Base-by-base conservation (phyloP, 2,888 invertebrate species). In the Halictus ligatus region DNA sequence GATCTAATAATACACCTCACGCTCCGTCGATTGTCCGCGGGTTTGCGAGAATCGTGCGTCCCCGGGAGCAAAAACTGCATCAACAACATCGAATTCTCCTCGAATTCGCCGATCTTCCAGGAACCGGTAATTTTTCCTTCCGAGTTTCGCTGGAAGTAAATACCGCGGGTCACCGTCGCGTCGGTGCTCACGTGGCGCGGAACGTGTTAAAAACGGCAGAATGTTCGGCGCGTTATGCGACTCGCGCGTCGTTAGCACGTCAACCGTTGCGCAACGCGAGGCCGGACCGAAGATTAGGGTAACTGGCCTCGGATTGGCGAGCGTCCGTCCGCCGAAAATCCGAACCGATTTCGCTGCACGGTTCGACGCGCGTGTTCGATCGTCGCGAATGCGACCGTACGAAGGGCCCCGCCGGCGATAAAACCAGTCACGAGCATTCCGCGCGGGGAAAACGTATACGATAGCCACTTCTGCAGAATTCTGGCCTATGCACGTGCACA, bases 401-500 rank as follows among this genome's bases (percentile, higher is more conserved):
- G 83, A 85, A 88, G 83, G 83, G 86, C 80, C 35, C 79, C 67
- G 77, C 58, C 69, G 82, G 81, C 84, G 87, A 89, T 87, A 84
- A 87, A 80, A 87, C 88, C 83, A 84, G 87, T 89, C 87, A 81
- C 88, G 83, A 78, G 83, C 88, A 83, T 89, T 80, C 81, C 81
- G 79, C 75, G 76, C 81, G 75, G 75, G 67, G 71, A 85, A 87
- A 89, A 89, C 82, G 81, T 69, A 83, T 69, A 83, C 75, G 83
- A 89, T 82, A 81, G 78, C 77, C 82, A 75, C 77, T 71, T 78
- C 74, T 78, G 73, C 64, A 64, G 81, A 81, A 89, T 80, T 84
- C 83, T 81, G 75, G 77, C 46, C 78, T 58, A 67, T 35, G 50
- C 58, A n/a, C 48, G n/a, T 60, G 40, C 48, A 58, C 80, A 80